Base-by-base conservation (phyloP, 2,797 vertebrate species). In the Myotis planiceps region DNA sequence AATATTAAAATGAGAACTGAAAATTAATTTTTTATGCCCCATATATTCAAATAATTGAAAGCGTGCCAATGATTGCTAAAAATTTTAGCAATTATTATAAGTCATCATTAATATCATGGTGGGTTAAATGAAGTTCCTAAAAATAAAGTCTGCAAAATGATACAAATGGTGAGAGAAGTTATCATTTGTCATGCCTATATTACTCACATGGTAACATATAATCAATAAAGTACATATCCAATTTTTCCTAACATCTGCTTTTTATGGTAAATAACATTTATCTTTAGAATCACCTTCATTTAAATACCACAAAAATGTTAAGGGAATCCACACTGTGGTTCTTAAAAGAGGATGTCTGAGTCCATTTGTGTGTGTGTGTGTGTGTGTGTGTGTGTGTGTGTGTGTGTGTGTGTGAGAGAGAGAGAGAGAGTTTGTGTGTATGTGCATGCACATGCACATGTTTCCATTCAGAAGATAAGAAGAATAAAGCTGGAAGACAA, bases 1-100 rank as follows among this genome's bases (percentile, higher is more conserved):
- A 88, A 96, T 90, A 93, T 95, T 91, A 94, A 97, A 93, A 96
- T 96, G 95, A 91, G 78, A 94, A 86, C 25, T 78, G 27, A 90
- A 95, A 93, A 96, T 97, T 92, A 65, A 47, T 97, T 96, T 97
- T 97, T 97, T 94, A 92, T 45, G 75, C 4, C 16, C 86, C 92
- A 92, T 96, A 82, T 91, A 74, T 97, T 97, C 47, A 90, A 91
- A 80, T 96, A 97, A 94, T 88, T 95, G 92, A 97, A 96, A 90
- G 76, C 53, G 49, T 65, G 49, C 86, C 74, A 88, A 68, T 93
- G 92, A 96, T 85, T 93, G 84, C 87, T 90, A 69, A 95, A 93
- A 60, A 25, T 60, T 94, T 90, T 51, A 94, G 84, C 21, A 92
- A 83, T 97, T 97, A 89, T 91, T 91, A 49, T 86, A 94, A 94